Conservation (phyloP, 2,888 invertebrate genomes). For the Asteroscopus sphinx region DNA sequence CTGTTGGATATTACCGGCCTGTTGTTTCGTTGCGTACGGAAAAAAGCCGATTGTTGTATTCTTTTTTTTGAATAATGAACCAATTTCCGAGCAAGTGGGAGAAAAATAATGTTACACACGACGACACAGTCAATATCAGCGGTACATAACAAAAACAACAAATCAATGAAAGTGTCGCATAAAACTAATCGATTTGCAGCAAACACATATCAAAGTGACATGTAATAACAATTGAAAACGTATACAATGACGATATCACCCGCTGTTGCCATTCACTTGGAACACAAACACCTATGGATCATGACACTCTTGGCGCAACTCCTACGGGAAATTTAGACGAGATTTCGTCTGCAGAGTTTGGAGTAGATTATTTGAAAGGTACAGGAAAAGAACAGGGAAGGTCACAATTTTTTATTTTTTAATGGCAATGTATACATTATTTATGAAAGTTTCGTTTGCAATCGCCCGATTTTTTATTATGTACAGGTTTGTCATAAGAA, state of each 20-base stretch:
- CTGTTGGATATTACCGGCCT: too few species aligned
- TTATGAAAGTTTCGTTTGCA: too few species aligned
- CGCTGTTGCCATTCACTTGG: slow-evolving; percentile 23
- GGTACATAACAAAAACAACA: slow-evolving; percentile 27
- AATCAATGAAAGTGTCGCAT: slow-evolving; percentile 53
- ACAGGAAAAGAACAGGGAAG: too few species aligned
- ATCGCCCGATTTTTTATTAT: too few species aligned
- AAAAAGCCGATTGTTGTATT: too few species aligned
- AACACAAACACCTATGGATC: slow-evolving; percentile 1
- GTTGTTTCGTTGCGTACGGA: too few species aligned
- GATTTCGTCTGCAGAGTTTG: slow-evolving; percentile 11
- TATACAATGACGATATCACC: slow-evolving; percentile 42
- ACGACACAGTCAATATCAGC: slow-evolving; percentile 18
- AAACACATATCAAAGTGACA: slow-evolving; percentile 27
- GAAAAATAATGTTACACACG: slow-evolving; percentile 22
- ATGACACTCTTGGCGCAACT: slow-evolving; percentile 17
- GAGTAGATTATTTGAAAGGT: slow-evolving; percentile 14
- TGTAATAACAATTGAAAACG: slow-evolving; percentile 41
- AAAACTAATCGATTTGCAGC: slow-evolving; percentile 49
- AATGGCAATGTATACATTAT: too few species aligned
- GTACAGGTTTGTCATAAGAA: too few species aligned
- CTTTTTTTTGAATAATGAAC: too few species aligned
- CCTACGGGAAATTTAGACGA: slow-evolving; percentile 27
- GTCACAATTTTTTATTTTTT: too few species aligned
- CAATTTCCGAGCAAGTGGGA: too few species aligned